Base-by-base conservation (phyloP, 2,797 vertebrate genomes). In the Sciurus carolinensis region DNA sequence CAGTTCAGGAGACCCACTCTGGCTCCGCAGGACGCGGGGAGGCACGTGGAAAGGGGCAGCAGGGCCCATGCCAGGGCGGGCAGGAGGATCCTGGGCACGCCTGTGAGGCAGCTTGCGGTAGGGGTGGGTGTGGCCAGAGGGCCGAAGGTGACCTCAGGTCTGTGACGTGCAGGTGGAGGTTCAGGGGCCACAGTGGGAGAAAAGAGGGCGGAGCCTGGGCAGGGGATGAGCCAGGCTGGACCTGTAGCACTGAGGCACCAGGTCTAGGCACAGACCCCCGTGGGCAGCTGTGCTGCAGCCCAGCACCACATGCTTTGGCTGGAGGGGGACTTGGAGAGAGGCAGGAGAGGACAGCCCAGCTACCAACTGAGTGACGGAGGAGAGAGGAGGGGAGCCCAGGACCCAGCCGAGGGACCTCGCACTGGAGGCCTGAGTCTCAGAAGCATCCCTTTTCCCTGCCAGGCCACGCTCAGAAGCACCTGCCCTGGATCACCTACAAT, bases 401-500 rank as follows among this genome's bases (percentile, higher is more conserved):
- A n/a, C n/a, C 30, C 28, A 20, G 28, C 18, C 4, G 1, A 57
- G 36, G 14, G 30, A 62, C 71, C 54, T 26, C 36, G 26, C 0
- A 0, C 67, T 1, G 14, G 28, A 5, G 9, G 12, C 20, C 24
- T 0, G 3, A 33, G 12, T 26, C 54, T 18, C 50, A 3, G 18
- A 72, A 64, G 66, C 33, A 30, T 18, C 5, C 39, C 54, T 22
- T 57, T 57, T 47, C n/a, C 22, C n/a, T 22, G 4, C 33, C 33
- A 6, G 59, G 15, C 30, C 54, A 33, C 18, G 1, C 47, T 33
- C 44, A 7, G 69, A 8, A 26, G 13, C 11, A 1, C 30, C 18
- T 8, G 12, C 47, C 59, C 36, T 1, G 0, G 10, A 9, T 3
- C 26, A 5, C 39, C 20, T 2, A 2, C 20, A n/a, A 9, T 4